These are phyloP conservation scores for Sialis fuliginosa DNA, from an alignment of 2,888 invertebrate species.

Conservation along the genomic window DNA sequence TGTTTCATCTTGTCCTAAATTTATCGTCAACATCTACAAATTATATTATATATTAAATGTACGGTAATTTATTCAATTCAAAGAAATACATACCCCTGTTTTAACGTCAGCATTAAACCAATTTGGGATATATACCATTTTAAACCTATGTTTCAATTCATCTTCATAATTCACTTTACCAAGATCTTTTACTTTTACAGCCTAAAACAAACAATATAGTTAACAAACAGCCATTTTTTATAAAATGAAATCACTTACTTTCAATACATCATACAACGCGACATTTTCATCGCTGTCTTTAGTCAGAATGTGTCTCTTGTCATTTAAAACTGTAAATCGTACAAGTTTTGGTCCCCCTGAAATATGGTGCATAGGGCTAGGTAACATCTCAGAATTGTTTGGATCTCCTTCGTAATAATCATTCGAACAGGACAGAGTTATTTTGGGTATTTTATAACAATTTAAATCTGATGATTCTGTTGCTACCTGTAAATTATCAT, in stretches of 20 bases:
- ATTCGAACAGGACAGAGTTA: conserved; percentile 20
- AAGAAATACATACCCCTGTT: conserved; percentile 58
- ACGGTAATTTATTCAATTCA: neutral
- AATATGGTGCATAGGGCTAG: conserved; percentile 34
- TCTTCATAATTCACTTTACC: conserved; percentile 85
- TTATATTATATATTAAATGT: neutral
- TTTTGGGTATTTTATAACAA: conserved; percentile 26
- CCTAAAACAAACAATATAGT: conserved; percentile 24
- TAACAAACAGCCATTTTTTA: neutral
- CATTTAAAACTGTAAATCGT: conserved; percentile 83
- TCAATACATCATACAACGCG: conserved; percentile 84
- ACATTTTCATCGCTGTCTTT: conserved; percentile 87
- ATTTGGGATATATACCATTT: conserved; percentile 91
- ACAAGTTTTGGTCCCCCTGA: conserved; percentile 87
- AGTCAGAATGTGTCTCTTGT: conserved; percentile 88
- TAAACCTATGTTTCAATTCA: conserved; percentile 77
- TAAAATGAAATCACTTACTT: conserved; percentile 33
- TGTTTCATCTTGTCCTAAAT: conserved; percentile 90
- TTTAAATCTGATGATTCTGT: conserved; percentile 43
- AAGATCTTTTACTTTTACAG: conserved; percentile 72
- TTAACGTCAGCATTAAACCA: conserved; percentile 99
- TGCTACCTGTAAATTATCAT: conserved; percentile 25
- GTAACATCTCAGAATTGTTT: conserved; percentile 14
- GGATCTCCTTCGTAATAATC: conserved; percentile 18
- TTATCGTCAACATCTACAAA: conserved; percentile 82